phyloP scores from a whole-genome alignment of 2,113 vertebrate genomes.

The Prionailurus bengalensis region DNA sequence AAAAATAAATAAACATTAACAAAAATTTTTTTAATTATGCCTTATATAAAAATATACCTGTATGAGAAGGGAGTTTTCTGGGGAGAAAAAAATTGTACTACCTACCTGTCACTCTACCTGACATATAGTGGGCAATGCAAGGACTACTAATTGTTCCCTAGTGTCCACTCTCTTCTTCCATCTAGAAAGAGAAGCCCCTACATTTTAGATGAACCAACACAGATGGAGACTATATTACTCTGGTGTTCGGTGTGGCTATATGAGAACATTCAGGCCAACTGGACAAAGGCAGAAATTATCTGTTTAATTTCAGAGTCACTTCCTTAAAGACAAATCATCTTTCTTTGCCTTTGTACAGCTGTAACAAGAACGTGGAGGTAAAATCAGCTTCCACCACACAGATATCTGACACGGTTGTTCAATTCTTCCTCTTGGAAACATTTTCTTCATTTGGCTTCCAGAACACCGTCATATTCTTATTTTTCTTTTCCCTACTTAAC shows the following conservation, averaged over 20 bases:
- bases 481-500: not conserved
- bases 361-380: not conserved
- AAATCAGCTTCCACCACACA: not conserved
- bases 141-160: not conserved
- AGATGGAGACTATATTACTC: not conserved
- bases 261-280: not conserved
- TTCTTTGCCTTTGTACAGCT: not conserved
- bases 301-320: not conserved
- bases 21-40: not conserved
- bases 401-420: not conserved
- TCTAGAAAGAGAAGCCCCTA: not conserved
- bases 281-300: not conserved
- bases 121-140: not conserved
- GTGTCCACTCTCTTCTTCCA: not conserved
- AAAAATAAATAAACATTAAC: too few relatives aligned
- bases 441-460: constrained; percentile 31
- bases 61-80: not conserved
- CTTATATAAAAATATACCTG: not conserved
- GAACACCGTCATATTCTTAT: not conserved
- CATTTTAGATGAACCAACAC: not conserved
- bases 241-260: not conserved
- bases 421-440: not conserved
- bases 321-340: constrained; percentile 3
- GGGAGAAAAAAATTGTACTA: not conserved
- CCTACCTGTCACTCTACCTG: not conserved